Evolutionary conservation across 2,888 invertebrate genomes (phyloP).

Genomic region (Terebella lapidaria): DNA sequence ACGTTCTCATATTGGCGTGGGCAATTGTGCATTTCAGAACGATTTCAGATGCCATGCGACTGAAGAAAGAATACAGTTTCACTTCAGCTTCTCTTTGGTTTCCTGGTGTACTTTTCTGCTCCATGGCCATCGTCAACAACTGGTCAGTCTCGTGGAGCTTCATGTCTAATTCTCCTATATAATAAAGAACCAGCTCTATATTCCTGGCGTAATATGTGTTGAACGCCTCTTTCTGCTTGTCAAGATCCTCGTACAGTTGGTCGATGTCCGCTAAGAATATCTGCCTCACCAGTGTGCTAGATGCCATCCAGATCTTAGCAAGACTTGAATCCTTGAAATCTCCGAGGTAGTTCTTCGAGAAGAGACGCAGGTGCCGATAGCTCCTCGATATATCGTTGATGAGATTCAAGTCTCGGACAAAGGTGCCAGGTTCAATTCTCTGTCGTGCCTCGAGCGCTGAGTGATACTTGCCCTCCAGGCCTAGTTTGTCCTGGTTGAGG

Average conservation of each 20-base stretch:
- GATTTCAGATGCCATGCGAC: not conserved
- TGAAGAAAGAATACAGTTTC: not conserved
- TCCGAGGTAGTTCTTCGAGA: conserved; percentile 16
- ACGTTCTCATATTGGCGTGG: conserved; percentile 5
- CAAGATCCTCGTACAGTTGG: not conserved
- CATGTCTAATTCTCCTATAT: conserved; percentile 15
- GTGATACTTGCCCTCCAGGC: conserved; percentile 14
- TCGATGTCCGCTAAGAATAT: conserved; percentile 15
- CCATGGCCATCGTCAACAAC: conserved; percentile 10
- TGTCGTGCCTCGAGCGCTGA: conserved; percentile 16
- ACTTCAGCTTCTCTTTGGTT: not conserved
- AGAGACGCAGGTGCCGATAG: conserved; percentile 14
- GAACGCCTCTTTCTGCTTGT: not conserved
- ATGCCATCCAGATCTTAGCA: conserved; percentile 14
- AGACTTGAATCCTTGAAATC: conserved; percentile 20
- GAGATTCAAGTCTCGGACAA: conserved; percentile 15
- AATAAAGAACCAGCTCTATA: conserved; percentile 13
- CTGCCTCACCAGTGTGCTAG: conserved; percentile 14
- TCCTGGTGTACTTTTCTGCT: not conserved
- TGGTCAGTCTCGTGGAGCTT: conserved; percentile 16
- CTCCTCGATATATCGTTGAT: conserved; percentile 9
- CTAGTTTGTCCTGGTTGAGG: conserved; percentile 15
- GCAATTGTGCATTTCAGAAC: conserved; percentile 9
- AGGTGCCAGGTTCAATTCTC: conserved; percentile 13
- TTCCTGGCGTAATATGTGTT: conserved; percentile 8